Conservation (phyloP, 1,140 invertebrate species). For the Sinella curviseta region DNA sequence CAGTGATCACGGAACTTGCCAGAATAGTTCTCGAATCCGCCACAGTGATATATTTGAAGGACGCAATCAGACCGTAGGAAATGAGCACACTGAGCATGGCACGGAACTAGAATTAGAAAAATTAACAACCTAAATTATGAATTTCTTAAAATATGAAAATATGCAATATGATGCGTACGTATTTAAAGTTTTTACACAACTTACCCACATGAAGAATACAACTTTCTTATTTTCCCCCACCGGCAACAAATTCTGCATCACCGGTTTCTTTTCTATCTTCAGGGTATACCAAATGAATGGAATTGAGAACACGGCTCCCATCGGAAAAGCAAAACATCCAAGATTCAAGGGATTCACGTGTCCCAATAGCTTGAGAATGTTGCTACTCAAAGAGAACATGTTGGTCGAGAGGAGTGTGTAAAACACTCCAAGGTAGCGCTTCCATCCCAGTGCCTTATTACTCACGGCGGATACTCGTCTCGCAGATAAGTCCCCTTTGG, state of each 20-base stretch:
- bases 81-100: constrained; percentile 29
- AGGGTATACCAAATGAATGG: constrained; percentile 17
- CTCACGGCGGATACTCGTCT: background rate
- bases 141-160: background rate
- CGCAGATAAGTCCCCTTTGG: background rate
- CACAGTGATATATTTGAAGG: constrained; percentile 33
- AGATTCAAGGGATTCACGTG: background rate
- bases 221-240: constrained; percentile 30
- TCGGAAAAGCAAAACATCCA: background rate
- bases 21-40: constrained; percentile 30
- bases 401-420: constrained; percentile 10
- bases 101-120: constrained; percentile 20
- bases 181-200: background rate
- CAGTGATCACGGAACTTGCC: constrained; percentile 5
- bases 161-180: background rate
- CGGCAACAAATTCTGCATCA: constrained; percentile 18
- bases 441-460: background rate
- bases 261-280: constrained; percentile 30
- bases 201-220: constrained; percentile 34
- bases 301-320: background rate
- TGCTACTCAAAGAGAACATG: constrained; percentile 1
- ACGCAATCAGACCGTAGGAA: constrained; percentile 26
- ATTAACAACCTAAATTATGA: background rate
- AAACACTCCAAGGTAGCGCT: constrained; percentile 2
- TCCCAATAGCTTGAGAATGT: background rate